Evolutionary conservation across 1,140 invertebrate species (phyloP).

Genomic region (Neodiprion virginianus): DNA sequence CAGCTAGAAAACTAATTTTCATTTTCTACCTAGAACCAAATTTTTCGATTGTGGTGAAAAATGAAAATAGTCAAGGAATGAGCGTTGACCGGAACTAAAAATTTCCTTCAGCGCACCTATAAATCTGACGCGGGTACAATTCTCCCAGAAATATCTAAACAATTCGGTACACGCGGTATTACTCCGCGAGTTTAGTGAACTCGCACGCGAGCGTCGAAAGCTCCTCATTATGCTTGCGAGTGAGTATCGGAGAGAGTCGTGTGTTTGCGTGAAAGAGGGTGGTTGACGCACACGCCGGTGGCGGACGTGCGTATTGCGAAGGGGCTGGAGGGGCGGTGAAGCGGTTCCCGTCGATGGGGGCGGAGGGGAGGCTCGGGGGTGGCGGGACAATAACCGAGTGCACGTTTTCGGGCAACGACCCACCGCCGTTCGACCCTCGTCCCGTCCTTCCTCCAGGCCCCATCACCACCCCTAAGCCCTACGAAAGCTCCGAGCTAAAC

Average conservation of each 20-base stretch:
- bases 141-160: no score
- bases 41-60: no score
- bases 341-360: not conserved
- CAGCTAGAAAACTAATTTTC: no score
- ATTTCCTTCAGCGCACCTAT: no score
- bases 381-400: slow-evolving; percentile 54
- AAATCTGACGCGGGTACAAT: no score
- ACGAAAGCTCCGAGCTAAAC: slow-evolving; percentile 7
- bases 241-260: not conserved
- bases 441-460: slow-evolving; percentile 60
- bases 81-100: no score
- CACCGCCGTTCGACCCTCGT: slow-evolving; percentile 28
- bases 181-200: no score
- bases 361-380: slow-evolving; percentile 19
- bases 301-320: not conserved
- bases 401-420: slow-evolving; percentile 61
- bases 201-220: no score
- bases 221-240: not conserved
- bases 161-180: no score
- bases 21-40: no score
- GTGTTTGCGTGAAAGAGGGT: not conserved
- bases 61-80: no score
- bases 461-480: slow-evolving; percentile 52
- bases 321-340: not conserved
- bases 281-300: not conserved